Evolutionary conservation across 2,113 vertebrate species (phyloP).

Genomic region (Accipiter cooperii): DNA sequence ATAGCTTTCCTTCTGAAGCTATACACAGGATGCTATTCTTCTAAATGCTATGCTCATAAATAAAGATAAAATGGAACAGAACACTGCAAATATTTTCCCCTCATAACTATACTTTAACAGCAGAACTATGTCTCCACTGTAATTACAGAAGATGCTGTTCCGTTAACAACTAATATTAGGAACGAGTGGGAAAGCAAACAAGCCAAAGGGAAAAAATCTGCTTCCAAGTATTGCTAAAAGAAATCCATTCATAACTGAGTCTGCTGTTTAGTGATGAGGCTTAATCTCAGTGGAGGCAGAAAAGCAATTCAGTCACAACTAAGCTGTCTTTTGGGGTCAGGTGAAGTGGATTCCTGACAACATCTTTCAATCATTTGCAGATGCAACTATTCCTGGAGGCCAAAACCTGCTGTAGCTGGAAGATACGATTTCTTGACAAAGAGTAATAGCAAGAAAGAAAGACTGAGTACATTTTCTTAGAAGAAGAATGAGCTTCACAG

Average conservation of each 20-base stretch:
- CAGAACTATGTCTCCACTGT: background rate
- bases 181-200: background rate
- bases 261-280: background rate
- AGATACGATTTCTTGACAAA: constrained; percentile 42
- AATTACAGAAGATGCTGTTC: background rate
- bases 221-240: background rate
- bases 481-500: background rate
- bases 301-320: constrained; percentile 42
- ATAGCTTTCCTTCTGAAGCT: background rate
- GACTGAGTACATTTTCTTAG: constrained; percentile 38
- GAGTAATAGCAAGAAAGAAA: constrained; percentile 50
- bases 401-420: constrained; percentile 34
- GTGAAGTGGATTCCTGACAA: constrained; percentile 29
- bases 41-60: background rate
- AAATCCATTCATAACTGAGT: background rate
- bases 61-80: background rate
- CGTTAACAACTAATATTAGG: background rate
- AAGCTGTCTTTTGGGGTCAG: constrained; percentile 19
- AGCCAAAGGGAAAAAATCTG: background rate
- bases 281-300: constrained; percentile 38
- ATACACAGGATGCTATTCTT: background rate
- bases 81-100: background rate
- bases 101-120: background rate
- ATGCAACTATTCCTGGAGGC: constrained; percentile 41
- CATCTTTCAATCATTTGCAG: constrained; percentile 54